Conservation (phyloP, 2,888 invertebrate species). For the Drosophila koepferae region DNA sequence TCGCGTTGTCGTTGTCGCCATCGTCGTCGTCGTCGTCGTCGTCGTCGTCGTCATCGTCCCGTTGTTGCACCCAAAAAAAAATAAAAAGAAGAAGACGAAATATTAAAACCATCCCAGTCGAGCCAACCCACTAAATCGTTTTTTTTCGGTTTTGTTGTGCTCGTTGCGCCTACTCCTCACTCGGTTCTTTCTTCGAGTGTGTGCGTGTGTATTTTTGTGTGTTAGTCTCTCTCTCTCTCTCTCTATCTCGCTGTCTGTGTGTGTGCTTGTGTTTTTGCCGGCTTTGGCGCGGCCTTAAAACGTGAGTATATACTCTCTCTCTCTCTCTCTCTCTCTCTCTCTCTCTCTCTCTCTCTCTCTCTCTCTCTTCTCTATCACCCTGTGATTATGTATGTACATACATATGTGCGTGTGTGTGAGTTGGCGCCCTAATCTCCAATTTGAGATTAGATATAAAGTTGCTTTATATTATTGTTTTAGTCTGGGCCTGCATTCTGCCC, state of each 20-base stretch:
- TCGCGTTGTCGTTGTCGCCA: conserved; percentile 45
- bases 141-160: conserved; percentile 18
- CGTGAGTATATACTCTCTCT: conserved; percentile 60
- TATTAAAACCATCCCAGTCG: conserved; percentile 14
- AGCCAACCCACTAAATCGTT: conserved; percentile 36
- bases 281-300: conserved; percentile 76
- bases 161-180: conserved; percentile 33
- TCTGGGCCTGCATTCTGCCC: conserved; percentile 39
- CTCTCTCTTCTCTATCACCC: background rate
- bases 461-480: conserved; percentile 60
- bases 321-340: background rate
- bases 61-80: conserved; percentile 54
- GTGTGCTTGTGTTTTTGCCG: conserved; percentile 54
- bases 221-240: background rate
- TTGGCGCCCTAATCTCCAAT: conserved; percentile 78
- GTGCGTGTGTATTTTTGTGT: conserved; percentile 2
- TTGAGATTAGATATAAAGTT: conserved; percentile 83
- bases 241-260: background rate
- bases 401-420: conserved; percentile 29
- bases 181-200: background rate
- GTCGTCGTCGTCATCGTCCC: conserved; percentile 29
- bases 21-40: conserved; percentile 24
- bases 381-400: background rate
- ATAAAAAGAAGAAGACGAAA: background rate
- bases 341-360: conserved; percentile 15